Base-by-base conservation (phyloP, 2,797 vertebrate genomes). In the Hemitrygon akajei region DNA sequence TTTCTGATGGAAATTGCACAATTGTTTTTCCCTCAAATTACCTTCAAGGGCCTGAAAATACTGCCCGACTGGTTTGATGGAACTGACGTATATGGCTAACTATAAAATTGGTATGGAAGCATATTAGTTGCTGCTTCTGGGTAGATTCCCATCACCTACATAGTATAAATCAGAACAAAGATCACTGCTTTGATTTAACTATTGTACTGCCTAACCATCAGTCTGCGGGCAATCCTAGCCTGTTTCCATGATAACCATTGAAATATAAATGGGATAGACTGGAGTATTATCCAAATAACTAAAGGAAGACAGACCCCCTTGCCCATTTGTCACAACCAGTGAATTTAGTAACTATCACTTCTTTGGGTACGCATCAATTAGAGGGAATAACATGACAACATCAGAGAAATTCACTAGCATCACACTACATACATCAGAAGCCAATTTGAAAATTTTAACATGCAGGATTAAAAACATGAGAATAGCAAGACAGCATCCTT, bases 391-490 rank as follows among this genome's bases (percentile, higher is more conserved):
- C 60, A n/a, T 27, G 37, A 92, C 34, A 47, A 71, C 20, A 75
- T 92, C 73, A 92, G 69, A 92, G 20, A 27, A 34, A 91, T 66
- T 89, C 66, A 91, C 87, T 18, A 93, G 11, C 71, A 75, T 30
- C 91, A 56, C 27, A 75, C 71, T 75, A 73, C 25, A 34, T 47
- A 58, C 22, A 16, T 27, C 69, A 93, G 14, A 93, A 93, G 91
- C 91, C 91, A 93, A 76, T 76, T 20, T 81, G 22, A 4, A 73
- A 71, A 12, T 92, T 71, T 47, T 40, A 92, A 18, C 89, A 92
- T 92, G 91, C 91, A 93, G 40, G 34, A 93, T 73, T 63, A n/a
- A 86, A 56, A 86, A 56, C 14, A 86, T 47, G 6, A 86, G 25
- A 86, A 30, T 63, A 86, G 60, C 12, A 7, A 75, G 69, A 73